phyloP scores from a whole-genome alignment of 2,888 invertebrate species.

The Emesis furor region DNA sequence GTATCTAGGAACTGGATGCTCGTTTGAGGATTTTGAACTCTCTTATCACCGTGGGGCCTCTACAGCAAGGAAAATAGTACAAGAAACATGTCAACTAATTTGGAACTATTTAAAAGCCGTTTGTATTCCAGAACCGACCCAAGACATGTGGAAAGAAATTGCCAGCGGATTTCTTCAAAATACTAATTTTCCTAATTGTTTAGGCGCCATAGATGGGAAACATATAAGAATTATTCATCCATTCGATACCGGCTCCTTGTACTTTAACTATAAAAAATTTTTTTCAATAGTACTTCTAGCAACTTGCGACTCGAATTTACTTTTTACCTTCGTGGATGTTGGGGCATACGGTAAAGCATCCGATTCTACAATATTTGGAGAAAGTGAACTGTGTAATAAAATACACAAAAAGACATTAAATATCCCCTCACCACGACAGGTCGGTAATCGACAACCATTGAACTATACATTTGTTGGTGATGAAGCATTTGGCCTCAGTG shows the following conservation, averaged over 20 bases:
- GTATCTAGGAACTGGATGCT: slow-evolving; percentile 74
- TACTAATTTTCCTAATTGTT: slow-evolving; percentile 69
- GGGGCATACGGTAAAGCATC: slow-evolving; percentile 68
- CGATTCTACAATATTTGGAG: slow-evolving; percentile 69
- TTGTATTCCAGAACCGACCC: slow-evolving; percentile 70
- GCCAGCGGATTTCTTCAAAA: slow-evolving; percentile 69
- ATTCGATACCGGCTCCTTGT: slow-evolving; percentile 64
- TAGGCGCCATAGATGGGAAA: slow-evolving; percentile 63
- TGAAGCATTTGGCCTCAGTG: slow-evolving; percentile 65
- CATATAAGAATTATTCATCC: slow-evolving; percentile 67
- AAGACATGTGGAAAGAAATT: slow-evolving; percentile 69
- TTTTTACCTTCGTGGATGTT: slow-evolving; percentile 74
- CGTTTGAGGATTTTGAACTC: slow-evolving; percentile 71
- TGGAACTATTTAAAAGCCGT: slow-evolving; percentile 68
- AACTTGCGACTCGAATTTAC: slow-evolving; percentile 70
- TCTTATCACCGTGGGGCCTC: slow-evolving; percentile 61
- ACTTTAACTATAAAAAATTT: slow-evolving; percentile 64
- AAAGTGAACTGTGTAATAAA: slow-evolving; percentile 69
- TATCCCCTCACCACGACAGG: slow-evolving; percentile 63
- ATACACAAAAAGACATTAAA: slow-evolving; percentile 65
- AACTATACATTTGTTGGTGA: slow-evolving; percentile 66
- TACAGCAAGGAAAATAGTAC: slow-evolving; percentile 70
- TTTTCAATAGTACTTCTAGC: slow-evolving; percentile 70
- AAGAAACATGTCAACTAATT: slow-evolving; percentile 74
- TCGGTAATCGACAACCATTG: slow-evolving; percentile 64